Conservation (phyloP, 2,888 invertebrate species). For the Volucella inflata region DNA sequence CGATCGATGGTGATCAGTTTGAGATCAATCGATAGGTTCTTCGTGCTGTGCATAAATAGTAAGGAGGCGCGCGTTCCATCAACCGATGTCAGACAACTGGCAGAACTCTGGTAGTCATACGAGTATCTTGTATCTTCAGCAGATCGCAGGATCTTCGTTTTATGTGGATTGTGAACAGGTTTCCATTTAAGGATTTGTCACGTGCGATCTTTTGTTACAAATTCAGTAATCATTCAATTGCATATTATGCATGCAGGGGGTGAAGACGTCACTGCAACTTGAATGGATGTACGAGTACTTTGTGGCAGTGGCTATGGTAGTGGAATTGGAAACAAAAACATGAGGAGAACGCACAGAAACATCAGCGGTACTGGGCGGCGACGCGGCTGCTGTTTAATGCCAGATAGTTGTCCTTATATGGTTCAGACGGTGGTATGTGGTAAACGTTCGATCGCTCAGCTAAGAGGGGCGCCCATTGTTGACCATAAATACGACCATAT, state of each 20-base stretch:
- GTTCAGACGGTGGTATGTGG: conserved; percentile 77
- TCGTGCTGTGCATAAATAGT: conserved; percentile 70
- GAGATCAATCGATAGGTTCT: conserved; percentile 73
- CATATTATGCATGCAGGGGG: conserved; percentile 75
- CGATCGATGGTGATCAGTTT: conserved; percentile 71
- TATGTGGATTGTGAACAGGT: conserved; percentile 41
- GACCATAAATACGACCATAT: conserved; percentile 78
- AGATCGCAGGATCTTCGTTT: conserved; percentile 51
- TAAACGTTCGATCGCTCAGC: conserved; percentile 54
- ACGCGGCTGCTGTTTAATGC: conserved; percentile 80
- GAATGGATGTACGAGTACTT: conserved; percentile 57
- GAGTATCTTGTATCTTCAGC: conserved; percentile 6
- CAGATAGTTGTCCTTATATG: conserved; percentile 79
- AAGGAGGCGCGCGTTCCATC: conserved; percentile 68
- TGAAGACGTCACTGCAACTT: conserved; percentile 64
- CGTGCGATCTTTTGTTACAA: conserved; percentile 83
- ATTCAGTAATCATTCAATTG: conserved; percentile 83
- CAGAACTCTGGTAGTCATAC: conserved; percentile 34
- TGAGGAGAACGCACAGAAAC: conserved; percentile 39
- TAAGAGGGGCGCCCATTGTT: conserved; percentile 77
- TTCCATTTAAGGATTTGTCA: conserved; percentile 83
- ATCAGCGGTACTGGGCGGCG: conserved; percentile 62
- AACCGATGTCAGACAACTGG: conserved; percentile 70
- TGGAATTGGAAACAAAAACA: conserved; percentile 76
- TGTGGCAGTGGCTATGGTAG: conserved; percentile 28